Evolutionary conservation across 1,140 invertebrate species (phyloP), one percentile per base, ranked within the genome.

Genomic region (Drosophila ogumai): DNA sequence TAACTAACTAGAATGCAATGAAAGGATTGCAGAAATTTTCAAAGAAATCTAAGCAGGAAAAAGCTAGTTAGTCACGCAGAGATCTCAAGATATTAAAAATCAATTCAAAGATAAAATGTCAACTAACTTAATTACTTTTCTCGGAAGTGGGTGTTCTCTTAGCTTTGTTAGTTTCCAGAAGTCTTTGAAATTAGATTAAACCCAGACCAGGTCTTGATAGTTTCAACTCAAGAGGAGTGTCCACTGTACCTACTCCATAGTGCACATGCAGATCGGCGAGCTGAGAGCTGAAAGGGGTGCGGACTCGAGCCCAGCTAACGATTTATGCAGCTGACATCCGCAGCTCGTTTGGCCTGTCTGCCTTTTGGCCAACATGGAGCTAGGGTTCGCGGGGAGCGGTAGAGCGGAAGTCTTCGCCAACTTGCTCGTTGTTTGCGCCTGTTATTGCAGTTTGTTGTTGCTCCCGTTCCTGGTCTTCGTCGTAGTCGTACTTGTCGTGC

Each of bases 281-380:
- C 19, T 28, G 38, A 50, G 40, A 65, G 19, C 13, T 10, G 8
- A 6, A 25, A 44, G 75, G 64, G 57, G 63, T 49, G 56, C 56
- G 44, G 65, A 34, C 38, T 60, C 46, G 56, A 55, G 77, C 52
- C 52, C 52, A 55, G 49, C 49, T 52, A 81, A 81, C 84, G 81
- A 88, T 90, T 90, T 90, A 90, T 90, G 85, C 81, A 90, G 81
- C 85, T 81, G 85, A 90, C 85, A 90, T 90, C 85, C 85, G 85
- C 50, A 77, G 84, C 66, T 88, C 67, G 84, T 82, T 82, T 82
- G 57, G 64, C 58, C 66, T 69, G 64, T 81, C 71, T 75, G 63
- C 68, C 68, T 60, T 67, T 76, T 50, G 52, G 69, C 69, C 49
- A 74, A 43, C 61, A 22, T 57, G 60, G 61, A 47, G 47, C 61